Evolutionary conservation across 2,888 invertebrate genomes (phyloP), one percentile per base, ranked within the genome.

Genomic region (Pammene aurita): DNA sequence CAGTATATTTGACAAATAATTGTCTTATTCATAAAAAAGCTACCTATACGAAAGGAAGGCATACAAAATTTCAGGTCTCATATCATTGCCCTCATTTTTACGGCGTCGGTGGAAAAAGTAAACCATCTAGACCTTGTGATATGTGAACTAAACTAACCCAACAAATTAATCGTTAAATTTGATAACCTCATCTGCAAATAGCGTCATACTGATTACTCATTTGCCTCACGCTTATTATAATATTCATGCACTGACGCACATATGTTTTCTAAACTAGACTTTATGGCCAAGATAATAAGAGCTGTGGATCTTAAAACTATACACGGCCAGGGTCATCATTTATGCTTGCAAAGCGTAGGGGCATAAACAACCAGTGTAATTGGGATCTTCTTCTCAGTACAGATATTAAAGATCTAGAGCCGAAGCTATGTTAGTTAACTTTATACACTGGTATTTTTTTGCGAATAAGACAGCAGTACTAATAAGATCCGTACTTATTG

Each of bases 181-280:
- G 55, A 55, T 56, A 64, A 56, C 55, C 54, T 46, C 54, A 55
- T 64, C 64, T 46, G 56, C 64, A 55, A 44, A 64, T 55, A 55
- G 34, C 55, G 64, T 55, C 54, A 54, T 64, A 63, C 52, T 18
- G 44, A 46, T 55, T 55, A 64, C 64, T 55, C 56, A 55, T 64
- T 34, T 64, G 44, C 18, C 26, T 46, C 34, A 64, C 13, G 56
- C 55, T 55, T 55, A 34, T 56, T 55, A 62, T 62, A 48, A 61
- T 61, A 62, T 41, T 62, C 16, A 57, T 18, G 38, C 18, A 14
- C 9, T 7, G 18, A n/a, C 13, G 13, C 38, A 14, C n/a, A 60
- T 35, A 18, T 18, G 18, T 60, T 35, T 38, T 38, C 18, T n/a
- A 41, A 62, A 62, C 18, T 48, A 41, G 50, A 41, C 62, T 62